These are phyloP conservation scores for Brienomyrus longianalis DNA, from an alignment of 2,113 vertebrate genomes.

Conservation along the genomic window DNA sequence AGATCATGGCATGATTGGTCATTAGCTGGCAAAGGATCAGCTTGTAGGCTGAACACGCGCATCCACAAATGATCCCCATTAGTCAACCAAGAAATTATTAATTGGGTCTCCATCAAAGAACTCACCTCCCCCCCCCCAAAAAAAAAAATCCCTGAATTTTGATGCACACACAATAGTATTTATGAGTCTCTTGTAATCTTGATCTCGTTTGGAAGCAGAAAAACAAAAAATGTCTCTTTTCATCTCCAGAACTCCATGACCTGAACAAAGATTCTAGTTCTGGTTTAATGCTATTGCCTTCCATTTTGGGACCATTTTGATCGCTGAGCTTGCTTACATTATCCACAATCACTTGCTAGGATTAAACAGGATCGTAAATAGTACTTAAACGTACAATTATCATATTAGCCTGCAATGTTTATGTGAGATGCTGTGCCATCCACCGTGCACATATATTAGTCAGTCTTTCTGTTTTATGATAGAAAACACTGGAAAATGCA, in stretches of 20 bases:
- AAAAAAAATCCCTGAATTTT: slow-evolving; percentile 5
- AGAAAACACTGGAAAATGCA: not conserved
- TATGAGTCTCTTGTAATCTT: not conserved
- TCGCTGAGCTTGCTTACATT: not conserved
- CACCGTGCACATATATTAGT: not conserved
- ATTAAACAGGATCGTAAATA: not conserved
- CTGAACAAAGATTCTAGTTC: not conserved
- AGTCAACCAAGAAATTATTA: slow-evolving; percentile 33
- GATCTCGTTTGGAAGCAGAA: not conserved
- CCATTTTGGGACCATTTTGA: not conserved
- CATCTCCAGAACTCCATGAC: not conserved
- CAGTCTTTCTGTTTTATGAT: not conserved
- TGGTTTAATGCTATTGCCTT: not conserved
- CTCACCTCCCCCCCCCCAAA: slow-evolving; percentile 1
- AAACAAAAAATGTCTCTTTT: not conserved
- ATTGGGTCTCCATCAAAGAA: slow-evolving; percentile 34
- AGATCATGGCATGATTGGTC: slow-evolving; percentile 32
- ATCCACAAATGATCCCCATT: slow-evolving; percentile 39
- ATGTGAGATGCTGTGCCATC: not conserved
- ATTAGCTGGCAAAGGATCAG: slow-evolving; percentile 30
- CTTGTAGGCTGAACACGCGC: slow-evolving; percentile 25
- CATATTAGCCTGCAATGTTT: not conserved
- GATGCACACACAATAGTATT: not conserved
- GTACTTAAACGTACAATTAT: not conserved
- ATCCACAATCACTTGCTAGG: not conserved